Evolutionary conservation across 2,888 invertebrate genomes (phyloP).

Genomic region (Amphipyra tragopoginis): DNA sequence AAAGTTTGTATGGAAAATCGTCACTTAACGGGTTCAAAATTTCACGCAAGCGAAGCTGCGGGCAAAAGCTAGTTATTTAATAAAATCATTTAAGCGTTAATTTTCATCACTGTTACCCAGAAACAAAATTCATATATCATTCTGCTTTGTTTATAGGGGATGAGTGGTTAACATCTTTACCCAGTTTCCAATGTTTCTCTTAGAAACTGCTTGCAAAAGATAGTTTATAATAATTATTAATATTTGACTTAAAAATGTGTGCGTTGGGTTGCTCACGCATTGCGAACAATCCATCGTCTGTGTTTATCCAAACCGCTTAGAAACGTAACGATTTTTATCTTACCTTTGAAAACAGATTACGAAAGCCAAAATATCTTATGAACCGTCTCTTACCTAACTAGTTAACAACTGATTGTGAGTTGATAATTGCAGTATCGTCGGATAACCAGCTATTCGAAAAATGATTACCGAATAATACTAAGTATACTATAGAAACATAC

Average conservation of each 20-base stretch:
- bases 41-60: too few relatives aligned
- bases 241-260: slow-evolving; percentile 28
- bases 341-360: slow-evolving; percentile 9
- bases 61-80: too few relatives aligned
- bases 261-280: slow-evolving; percentile 40
- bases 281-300: slow-evolving; percentile 72
- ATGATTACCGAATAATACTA: too few relatives aligned
- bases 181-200: slow-evolving; percentile 22
- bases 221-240: slow-evolving; percentile 20
- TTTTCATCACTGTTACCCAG: slow-evolving; percentile 16
- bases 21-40: too few relatives aligned
- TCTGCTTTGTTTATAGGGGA: slow-evolving; percentile 16
- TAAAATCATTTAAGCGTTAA: slow-evolving; percentile 1
- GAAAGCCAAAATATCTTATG: background rate
- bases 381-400: too few relatives aligned
- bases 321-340: slow-evolving; percentile 31
- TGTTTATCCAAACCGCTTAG: slow-evolving; percentile 60
- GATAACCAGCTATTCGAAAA: too few relatives aligned
- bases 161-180: slow-evolving; percentile 24
- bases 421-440: too few relatives aligned
- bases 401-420: too few relatives aligned
- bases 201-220: slow-evolving; percentile 16
- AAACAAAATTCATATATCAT: slow-evolving; percentile 24
- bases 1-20: too few relatives aligned
- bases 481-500: too few relatives aligned